phyloP scores from a whole-genome alignment of 2,113 vertebrate genomes.

The Platichthys stellatus region DNA sequence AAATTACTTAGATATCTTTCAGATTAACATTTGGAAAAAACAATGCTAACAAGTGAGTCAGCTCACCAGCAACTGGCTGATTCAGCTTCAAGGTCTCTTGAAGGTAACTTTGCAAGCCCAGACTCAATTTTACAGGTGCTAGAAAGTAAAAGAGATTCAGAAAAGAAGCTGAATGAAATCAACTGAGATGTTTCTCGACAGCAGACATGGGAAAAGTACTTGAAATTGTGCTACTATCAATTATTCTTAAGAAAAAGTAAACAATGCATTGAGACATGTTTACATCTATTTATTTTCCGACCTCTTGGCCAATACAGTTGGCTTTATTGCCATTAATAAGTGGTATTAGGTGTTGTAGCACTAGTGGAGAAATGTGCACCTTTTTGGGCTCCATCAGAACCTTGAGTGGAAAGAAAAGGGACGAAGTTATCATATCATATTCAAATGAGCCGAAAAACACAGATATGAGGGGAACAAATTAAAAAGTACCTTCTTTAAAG shows the following conservation, averaged over 20 bases:
- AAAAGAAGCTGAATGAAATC: too few species aligned
- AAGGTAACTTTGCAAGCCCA: neutral
- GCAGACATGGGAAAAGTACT: too few species aligned
- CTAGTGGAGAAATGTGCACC: slow-evolving; percentile 17
- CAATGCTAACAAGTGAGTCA: neutral
- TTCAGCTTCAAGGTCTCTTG: neutral
- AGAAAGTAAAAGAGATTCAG: too few species aligned
- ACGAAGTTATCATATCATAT: neutral
- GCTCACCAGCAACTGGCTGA: slow-evolving; percentile 56
- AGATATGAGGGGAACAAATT: neutral
- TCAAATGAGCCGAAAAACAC: neutral
- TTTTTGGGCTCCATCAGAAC: neutral
- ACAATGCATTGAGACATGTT: too few species aligned
- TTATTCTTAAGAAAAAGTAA: too few species aligned
- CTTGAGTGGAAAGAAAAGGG: neutral
- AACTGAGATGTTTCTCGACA: too few species aligned
- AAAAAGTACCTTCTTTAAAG: slow-evolving; percentile 24
- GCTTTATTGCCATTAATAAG: too few species aligned
- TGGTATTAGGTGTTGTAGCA: too few species aligned
- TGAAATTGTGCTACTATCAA: too few species aligned
- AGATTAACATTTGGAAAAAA: neutral
- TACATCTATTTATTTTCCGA: too few species aligned
- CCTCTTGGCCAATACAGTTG: too few species aligned
- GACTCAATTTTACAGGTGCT: neutral
- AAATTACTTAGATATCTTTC: neutral